Conservation (phyloP, 1,140 invertebrate species). For the Araneus ventricosus region DNA sequence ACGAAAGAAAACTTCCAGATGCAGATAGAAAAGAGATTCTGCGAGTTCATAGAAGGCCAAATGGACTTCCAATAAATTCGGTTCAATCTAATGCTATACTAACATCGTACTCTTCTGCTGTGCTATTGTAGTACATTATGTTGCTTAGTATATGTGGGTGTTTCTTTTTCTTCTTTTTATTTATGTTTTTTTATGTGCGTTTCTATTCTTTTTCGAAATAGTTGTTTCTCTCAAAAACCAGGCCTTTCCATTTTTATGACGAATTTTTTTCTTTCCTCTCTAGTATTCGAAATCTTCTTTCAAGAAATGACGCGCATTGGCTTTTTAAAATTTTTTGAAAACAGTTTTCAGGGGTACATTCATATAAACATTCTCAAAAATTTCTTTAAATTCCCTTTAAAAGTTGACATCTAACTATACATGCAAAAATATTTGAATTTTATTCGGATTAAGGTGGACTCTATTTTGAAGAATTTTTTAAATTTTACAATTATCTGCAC, state of each 20-base stretch:
- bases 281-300: constrained; percentile 29
- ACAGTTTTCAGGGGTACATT: neutral
- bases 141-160: constrained; percentile 22
- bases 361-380: neutral
- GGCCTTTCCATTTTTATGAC: constrained; percentile 64
- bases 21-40: constrained; percentile 73
- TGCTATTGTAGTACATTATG: constrained; percentile 45
- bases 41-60: constrained; percentile 70
- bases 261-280: constrained; percentile 33
- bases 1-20: constrained; percentile 74
- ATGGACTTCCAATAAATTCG: constrained; percentile 76
- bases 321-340: neutral
- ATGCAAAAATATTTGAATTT: too few relatives aligned
- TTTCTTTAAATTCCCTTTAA: too few relatives aligned
- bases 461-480: too few relatives aligned
- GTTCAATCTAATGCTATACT: constrained; percentile 73
- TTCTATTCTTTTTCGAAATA: constrained; percentile 58
- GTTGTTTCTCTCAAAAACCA: constrained; percentile 68
- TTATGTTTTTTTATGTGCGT: neutral
- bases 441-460: too few relatives aligned
- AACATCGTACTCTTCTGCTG: constrained; percentile 65
- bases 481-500: too few relatives aligned
- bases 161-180: constrained; percentile 30
- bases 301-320: constrained; percentile 36
- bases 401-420: too few relatives aligned